These are phyloP conservation scores for Bufo bufo DNA, from an alignment of 2,113 vertebrate species.

Conservation along the genomic window DNA sequence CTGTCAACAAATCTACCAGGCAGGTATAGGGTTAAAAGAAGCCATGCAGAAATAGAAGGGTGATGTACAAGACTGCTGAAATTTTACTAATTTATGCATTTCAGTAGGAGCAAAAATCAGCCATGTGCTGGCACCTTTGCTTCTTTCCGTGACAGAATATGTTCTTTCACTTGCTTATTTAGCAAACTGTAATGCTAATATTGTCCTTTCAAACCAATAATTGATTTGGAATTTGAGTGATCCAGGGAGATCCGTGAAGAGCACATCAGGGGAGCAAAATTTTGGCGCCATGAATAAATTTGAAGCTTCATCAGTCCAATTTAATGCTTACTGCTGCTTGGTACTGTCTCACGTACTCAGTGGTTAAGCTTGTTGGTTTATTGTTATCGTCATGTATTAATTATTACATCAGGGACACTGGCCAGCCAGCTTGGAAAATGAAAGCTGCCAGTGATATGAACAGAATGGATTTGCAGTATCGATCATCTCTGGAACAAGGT, in stretches of 20 bases:
- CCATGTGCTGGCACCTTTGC: conserved; percentile 30
- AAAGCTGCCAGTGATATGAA: conserved; percentile 26
- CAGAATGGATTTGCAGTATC: neutral
- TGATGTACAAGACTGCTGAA: conserved; percentile 38
- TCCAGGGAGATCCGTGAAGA: neutral
- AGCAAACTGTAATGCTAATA: conserved; percentile 48
- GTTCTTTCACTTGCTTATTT: conserved; percentile 36
- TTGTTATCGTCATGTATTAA: conserved; percentile 36
- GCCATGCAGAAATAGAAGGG: neutral
- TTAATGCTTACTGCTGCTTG: neutral
- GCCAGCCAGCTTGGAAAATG: neutral
- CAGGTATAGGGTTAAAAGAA: neutral
- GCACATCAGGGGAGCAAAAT: neutral
- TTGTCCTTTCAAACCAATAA: conserved; percentile 37
- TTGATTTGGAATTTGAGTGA: conserved; percentile 39
- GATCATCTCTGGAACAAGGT: neutral
- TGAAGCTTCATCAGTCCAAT: conserved; percentile 24
- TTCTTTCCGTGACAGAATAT: conserved; percentile 35
- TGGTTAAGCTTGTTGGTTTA: conserved; percentile 39
- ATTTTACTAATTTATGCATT: conserved; percentile 28
- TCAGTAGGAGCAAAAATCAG: conserved; percentile 23
- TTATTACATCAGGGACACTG: conserved; percentile 35
- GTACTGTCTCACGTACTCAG: neutral
- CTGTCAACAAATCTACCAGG: neutral
- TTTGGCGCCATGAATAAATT: conserved; percentile 7